Evolutionary conservation across 2,797 vertebrate genomes (phyloP).

Genomic region (Fringilla coelebs): DNA sequence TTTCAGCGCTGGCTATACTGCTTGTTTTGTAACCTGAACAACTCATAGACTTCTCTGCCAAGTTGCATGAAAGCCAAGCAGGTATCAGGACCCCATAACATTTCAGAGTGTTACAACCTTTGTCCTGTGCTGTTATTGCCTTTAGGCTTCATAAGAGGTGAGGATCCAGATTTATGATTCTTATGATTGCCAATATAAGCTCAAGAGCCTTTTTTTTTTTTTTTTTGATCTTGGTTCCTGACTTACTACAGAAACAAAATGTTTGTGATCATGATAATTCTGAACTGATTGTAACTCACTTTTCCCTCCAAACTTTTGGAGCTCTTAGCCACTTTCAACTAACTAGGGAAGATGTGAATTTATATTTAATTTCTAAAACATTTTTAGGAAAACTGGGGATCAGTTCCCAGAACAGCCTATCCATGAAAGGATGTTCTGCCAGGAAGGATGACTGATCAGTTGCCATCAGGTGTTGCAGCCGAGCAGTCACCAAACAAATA

Average conservation of each 20-base stretch:
- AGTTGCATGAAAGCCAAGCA: background rate
- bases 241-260: background rate
- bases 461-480: background rate
- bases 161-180: background rate
- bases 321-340: background rate
- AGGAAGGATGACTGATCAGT: background rate
- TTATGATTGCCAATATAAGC: background rate
- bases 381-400: background rate
- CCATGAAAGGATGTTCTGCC: background rate
- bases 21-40: slow-evolving; percentile 35
- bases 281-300: background rate
- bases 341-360: background rate
- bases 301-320: background rate
- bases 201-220: background rate
- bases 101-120: background rate
- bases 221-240: background rate
- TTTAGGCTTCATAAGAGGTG: background rate
- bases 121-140: background rate
- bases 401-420: rapidly evolving
- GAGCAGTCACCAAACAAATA: background rate
- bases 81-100: background rate
- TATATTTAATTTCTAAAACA: rapidly evolving
- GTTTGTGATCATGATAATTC: background rate
- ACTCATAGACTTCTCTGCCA: background rate
- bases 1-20: background rate